Percentiles rank a stretch among this genome's conserved stretches.
phyloP scores from a whole-genome alignment of 1,140 invertebrate genomes.

The Brachionus calyciflorus region DNA sequence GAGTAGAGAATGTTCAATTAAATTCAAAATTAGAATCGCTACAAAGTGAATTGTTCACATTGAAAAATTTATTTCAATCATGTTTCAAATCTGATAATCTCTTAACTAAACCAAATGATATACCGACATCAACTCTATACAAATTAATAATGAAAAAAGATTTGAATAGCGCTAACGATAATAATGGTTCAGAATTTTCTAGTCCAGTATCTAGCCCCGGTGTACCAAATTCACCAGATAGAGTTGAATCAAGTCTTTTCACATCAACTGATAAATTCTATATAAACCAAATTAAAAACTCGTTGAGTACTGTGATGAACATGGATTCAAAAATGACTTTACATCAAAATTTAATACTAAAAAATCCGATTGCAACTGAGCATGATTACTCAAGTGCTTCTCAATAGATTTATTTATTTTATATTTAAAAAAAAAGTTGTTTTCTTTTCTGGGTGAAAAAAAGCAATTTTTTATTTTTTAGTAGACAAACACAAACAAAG shows the following conservation, averaged over 20 bases:
- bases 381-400: conserved; percentile 10
- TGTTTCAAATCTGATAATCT: conserved; percentile 2
- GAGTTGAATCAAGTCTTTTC: not conserved
- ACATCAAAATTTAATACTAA: not conserved
- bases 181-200: not conserved
- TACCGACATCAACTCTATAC: conserved; percentile 42
- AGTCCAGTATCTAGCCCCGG: not conserved
- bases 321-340: not conserved
- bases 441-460: conserved; percentile 36
- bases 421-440: not conserved
- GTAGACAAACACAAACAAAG: too few relatives aligned
- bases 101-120: conserved; percentile 16
- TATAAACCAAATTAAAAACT: conserved; percentile 29
- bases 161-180: not conserved
- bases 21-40: not conserved
- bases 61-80: conserved; percentile 13
- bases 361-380: not conserved
- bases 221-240: not conserved
- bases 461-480: not conserved
- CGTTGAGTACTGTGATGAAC: not conserved
- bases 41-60: conserved; percentile 13
- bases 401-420: too few relatives aligned
- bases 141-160: conserved; percentile 46
- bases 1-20: conserved; percentile 10
- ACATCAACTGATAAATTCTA: not conserved